phyloP scores from a whole-genome alignment of 2,113 vertebrate genomes.

The Silurus glanis region DNA sequence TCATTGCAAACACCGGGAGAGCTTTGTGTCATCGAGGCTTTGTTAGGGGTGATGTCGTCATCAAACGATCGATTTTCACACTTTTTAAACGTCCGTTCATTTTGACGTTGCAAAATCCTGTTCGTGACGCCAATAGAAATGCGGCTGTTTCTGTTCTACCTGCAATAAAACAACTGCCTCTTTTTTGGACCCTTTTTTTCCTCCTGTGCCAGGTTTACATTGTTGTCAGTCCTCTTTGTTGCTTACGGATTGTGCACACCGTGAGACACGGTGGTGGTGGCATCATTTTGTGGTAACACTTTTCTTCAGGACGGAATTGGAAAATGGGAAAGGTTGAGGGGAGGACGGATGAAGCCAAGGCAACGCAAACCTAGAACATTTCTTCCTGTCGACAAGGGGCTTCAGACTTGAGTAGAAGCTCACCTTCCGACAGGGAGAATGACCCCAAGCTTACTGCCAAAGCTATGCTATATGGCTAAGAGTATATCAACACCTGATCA shows the following conservation, averaged over 20 bases:
- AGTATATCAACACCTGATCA: neutral
- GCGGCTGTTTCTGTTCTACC: conserved; percentile 45
- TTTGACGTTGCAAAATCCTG: conserved; percentile 13
- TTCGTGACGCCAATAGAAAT: conserved; percentile 32
- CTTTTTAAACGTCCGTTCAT: conserved; percentile 3
- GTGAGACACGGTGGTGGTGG: neutral
- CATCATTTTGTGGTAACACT: neutral
- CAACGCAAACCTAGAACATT: neutral
- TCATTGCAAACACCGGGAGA: neutral
- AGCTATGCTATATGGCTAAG: neutral
- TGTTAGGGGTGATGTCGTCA: neutral
- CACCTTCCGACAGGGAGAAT: neutral
- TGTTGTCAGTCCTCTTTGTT: neutral
- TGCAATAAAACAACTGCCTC: conserved; percentile 58
- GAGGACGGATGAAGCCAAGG: neutral
- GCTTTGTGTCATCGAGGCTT: neutral
- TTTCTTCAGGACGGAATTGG: neutral
- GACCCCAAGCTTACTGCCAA: neutral
- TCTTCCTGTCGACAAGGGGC: neutral
- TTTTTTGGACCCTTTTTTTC: conserved; percentile 24
- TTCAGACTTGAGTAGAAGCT: neutral
- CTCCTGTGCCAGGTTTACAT: neutral
- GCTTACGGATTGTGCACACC: neutral
- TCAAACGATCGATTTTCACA: neutral
- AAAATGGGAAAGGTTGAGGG: neutral